Evolutionary conservation across 2,113 vertebrate species (phyloP).

Genomic region (Phrynocephalus versicolor): DNA sequence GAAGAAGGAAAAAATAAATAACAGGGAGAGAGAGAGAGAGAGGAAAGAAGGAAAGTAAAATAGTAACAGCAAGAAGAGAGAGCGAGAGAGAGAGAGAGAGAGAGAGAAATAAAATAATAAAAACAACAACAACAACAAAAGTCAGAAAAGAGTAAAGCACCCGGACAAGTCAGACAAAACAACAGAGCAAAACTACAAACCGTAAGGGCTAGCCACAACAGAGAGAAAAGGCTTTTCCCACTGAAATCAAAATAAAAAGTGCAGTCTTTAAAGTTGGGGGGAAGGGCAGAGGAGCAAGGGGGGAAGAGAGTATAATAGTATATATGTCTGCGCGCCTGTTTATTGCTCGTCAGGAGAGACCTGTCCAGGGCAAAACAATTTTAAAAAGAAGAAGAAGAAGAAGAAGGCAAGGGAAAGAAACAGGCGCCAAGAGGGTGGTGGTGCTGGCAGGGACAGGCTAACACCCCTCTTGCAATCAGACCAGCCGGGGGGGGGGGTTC

Average conservation of each 20-base stretch:
- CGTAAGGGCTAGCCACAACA: conserved; percentile 55
- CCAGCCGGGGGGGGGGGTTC: conserved; percentile 49
- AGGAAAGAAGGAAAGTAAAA: conserved; percentile 27
- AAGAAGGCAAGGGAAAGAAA: no score
- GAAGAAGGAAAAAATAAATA: conserved; percentile 50
- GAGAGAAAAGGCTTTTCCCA: conserved; percentile 58
- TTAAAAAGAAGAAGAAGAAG: conserved; percentile 58
- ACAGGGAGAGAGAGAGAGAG: conserved; percentile 1
- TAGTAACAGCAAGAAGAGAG: conserved; percentile 51
- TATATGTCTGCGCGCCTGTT: conserved; percentile 28
- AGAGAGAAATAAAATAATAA: conserved; percentile 40
- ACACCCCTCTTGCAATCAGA: conserved; percentile 57
- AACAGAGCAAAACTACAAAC: conserved; percentile 66
- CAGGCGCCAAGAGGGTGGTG: no score
- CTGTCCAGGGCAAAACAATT: conserved; percentile 51
- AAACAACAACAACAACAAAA: conserved; percentile 73
- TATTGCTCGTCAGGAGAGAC: conserved; percentile 40
- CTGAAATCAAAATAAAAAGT: conserved; percentile 62
- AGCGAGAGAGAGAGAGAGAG: background rate
- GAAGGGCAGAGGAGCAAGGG: conserved; percentile 40
- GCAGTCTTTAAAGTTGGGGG: conserved; percentile 50
- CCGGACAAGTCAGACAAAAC: conserved; percentile 67
- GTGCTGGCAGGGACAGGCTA: no score
- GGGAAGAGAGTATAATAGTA: conserved; percentile 36
- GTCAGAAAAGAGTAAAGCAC: conserved; percentile 75